Evolutionary conservation across 1,140 invertebrate species (phyloP).

Genomic region (Nasonia vitripennis): DNA sequence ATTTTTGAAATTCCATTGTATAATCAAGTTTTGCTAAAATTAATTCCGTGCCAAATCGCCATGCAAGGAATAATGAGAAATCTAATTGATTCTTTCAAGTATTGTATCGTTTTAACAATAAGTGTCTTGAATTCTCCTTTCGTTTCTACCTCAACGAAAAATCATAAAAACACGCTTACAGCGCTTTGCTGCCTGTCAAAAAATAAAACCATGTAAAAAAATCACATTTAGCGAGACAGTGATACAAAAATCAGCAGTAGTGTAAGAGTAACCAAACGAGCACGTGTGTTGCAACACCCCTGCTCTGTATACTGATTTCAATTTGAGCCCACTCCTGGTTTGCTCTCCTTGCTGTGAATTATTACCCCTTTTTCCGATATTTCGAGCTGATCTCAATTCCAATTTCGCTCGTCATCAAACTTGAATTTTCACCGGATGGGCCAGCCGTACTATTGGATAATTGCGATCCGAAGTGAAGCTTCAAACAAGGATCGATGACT

Average conservation of each 20-base stretch:
- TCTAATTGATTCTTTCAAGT: neutral
- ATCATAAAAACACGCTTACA: neutral
- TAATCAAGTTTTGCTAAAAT: too few species aligned
- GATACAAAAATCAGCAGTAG: neutral
- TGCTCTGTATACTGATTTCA: neutral
- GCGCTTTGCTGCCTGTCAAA: neutral
- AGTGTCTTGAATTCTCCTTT: neutral
- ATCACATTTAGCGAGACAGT: neutral
- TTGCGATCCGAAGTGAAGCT: neutral
- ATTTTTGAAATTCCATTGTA: neutral
- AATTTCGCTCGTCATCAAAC: neutral
- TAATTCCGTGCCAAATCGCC: neutral
- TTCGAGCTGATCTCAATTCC: neutral
- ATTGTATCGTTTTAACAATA: neutral
- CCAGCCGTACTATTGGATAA: neutral
- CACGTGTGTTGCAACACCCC: neutral
- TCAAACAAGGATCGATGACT: neutral
- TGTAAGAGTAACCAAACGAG: neutral
- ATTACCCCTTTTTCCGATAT: neutral
- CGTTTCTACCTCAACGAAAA: neutral
- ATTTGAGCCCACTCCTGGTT: neutral
- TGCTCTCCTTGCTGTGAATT: neutral
- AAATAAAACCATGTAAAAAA: too few species aligned
- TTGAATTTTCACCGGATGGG: too few species aligned
- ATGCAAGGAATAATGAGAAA: neutral